A percentile compares a stretch with the other conserved stretches of the same genome.
Evolutionary conservation across 1,140 invertebrate genomes (phyloP).

Genomic region (Bombus huntii): DNA sequence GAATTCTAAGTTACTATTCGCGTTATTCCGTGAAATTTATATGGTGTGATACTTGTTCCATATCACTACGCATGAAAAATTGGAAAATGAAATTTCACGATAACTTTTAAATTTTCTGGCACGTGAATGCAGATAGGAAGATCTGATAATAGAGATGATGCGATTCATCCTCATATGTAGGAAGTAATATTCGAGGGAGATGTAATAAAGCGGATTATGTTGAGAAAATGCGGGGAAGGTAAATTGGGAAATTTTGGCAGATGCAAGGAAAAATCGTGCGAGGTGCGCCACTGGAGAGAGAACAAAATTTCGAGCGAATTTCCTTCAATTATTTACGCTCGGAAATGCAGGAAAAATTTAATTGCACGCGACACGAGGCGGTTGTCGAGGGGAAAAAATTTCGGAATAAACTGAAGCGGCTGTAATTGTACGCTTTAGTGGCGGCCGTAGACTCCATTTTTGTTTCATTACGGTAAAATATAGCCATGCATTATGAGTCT

Average conservation of each 20-base stretch:
- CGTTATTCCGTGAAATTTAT: too few relatives aligned
- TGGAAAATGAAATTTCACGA: too few relatives aligned
- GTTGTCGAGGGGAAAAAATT: background rate
- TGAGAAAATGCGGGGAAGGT: background rate
- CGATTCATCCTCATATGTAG: background rate
- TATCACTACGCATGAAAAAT: too few relatives aligned
- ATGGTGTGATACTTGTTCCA: too few relatives aligned
- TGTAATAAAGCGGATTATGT: background rate
- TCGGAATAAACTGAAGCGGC: constrained; percentile 14
- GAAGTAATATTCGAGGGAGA: background rate
- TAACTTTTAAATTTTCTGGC: too few relatives aligned
- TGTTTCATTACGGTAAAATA: constrained; percentile 20
- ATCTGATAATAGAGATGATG: background rate
- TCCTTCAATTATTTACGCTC: constrained; percentile 18
- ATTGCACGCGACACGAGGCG: constrained; percentile 8
- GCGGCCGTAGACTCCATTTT: constrained; percentile 4
- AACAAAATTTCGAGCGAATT: background rate
- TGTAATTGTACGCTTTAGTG: constrained; percentile 34
- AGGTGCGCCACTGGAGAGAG: too few relatives aligned
- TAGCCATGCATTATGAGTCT: background rate
- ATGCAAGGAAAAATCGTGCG: background rate
- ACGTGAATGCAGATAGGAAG: background rate
- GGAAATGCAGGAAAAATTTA: constrained; percentile 26
- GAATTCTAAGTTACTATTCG: too few relatives aligned
- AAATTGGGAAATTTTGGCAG: constrained; percentile 14